Evolutionary conservation across 1,140 invertebrate species (phyloP).

Genomic region (Penaeus vannamei): DNA sequence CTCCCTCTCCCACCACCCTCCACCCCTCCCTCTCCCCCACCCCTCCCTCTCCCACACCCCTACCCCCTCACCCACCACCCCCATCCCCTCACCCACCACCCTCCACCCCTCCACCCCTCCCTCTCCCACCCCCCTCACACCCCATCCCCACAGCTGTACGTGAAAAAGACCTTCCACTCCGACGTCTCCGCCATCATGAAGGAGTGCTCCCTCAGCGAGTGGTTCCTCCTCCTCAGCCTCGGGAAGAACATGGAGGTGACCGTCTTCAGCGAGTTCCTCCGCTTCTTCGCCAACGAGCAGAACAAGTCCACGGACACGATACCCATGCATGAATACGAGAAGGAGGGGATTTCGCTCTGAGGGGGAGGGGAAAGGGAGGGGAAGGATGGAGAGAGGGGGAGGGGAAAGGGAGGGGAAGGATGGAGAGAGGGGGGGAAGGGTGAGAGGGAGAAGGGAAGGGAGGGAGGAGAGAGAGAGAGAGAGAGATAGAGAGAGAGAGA

Average conservation of each 20-base stretch:
- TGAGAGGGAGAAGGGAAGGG: too few species aligned
- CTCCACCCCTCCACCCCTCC: too few species aligned
- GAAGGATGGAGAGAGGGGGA: constrained; percentile 15
- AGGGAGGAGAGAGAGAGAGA: too few species aligned
- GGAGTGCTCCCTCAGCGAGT: constrained; percentile 68
- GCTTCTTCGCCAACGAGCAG: constrained; percentile 37
- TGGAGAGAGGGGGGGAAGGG: too few species aligned
- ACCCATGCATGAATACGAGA: constrained; percentile 2
- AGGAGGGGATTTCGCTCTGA: not conserved
- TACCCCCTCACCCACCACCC: too few species aligned
- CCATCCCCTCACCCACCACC: too few species aligned
- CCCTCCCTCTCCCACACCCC: too few species aligned
- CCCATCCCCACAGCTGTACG: not conserved
- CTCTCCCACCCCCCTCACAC: too few species aligned
- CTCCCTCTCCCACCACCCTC: too few species aligned
- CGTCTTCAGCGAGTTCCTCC: constrained; percentile 68
- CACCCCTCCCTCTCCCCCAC: too few species aligned
- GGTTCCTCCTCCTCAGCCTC: constrained; percentile 70
- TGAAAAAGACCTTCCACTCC: not conserved
- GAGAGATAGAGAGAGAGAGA: too few species aligned
- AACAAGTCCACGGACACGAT: not conserved
- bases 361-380: not conserved
- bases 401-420: not conserved
- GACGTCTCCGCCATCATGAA: constrained; percentile 37
- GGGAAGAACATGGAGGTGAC: constrained; percentile 67